Evolutionary conservation across 2,113 vertebrate species (phyloP), one percentile per base, ranked within the genome.

Genomic region (Podarcis muralis): DNA sequence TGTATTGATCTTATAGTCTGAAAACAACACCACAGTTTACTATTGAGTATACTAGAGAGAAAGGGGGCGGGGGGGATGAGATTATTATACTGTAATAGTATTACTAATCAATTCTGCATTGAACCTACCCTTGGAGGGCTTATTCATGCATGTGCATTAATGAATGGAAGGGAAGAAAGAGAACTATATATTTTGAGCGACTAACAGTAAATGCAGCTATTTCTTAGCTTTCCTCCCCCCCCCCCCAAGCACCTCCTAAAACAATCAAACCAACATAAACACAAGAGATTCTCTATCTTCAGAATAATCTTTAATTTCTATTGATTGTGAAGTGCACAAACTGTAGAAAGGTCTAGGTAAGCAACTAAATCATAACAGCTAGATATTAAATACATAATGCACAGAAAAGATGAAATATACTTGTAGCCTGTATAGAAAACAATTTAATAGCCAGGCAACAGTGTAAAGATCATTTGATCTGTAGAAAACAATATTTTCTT

Each of bases 61-160:
- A 92, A 77, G 90, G 48, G 48, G 9, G 43, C 0, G 43, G 43
- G 43, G 43, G 40, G 48, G 87, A 81, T 20, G 74, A 82, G 87
- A 90, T 90, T 83, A 89, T 87, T 86, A 90, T 83, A 90, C 35
- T 32, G 83, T 74, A 81, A 35, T 88, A 43, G 62, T 89, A 81
- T 92, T 86, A 18, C 84, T 40, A 83, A 8, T 72, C 62, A 78
- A 86, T 68, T 35, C 43, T 20, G 48, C 79, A 85, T 62, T 93
- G 30, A 65, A 53, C 71, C 71, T 91, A 76, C 1, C 92, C 16
- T 81, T 93, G 78, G 20, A 87, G 18, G 78, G 32, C 66, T 90
- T 93, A 76, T 43, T 87, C 43, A 43, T 85, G 23, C 80, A 84
- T 23, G 5, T 89, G 6, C 81, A 79, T 65, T 90, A 92, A 90